phyloP scores from a whole-genome alignment of 2,888 invertebrate genomes.

The Lepidocyrtinus sp. region DNA sequence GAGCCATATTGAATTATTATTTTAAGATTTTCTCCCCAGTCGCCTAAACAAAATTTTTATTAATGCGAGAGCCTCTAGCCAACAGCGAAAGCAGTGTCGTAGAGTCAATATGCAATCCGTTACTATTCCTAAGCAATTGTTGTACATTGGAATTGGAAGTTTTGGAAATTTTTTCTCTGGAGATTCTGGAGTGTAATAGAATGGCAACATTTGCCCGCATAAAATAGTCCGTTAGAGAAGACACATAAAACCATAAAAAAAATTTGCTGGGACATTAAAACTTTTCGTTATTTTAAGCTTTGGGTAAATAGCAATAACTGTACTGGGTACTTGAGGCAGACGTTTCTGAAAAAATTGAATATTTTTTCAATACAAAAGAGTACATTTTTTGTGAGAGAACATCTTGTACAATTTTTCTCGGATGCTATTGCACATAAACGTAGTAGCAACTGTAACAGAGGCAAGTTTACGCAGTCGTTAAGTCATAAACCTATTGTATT shows the following conservation, averaged over 20 bases:
- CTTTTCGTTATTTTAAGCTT: too few relatives aligned
- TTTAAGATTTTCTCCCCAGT: constrained; percentile 49
- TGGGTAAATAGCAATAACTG: too few relatives aligned
- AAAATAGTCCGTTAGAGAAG: too few relatives aligned
- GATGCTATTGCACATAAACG: too few relatives aligned
- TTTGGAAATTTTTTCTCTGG: constrained; percentile 40
- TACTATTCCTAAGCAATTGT: constrained; percentile 44
- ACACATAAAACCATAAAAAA: too few relatives aligned
- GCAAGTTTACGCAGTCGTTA: constrained; percentile 58
- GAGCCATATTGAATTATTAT: constrained; percentile 55
- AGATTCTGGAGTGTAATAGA: constrained; percentile 8
- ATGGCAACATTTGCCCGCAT: constrained; percentile 53
- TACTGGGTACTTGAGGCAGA: too few relatives aligned
- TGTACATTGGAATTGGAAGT: constrained; percentile 49
- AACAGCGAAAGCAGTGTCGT: constrained; percentile 46
- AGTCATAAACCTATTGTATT: constrained; percentile 47
- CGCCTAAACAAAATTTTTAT: constrained; percentile 51
- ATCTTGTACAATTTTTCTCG: too few relatives aligned
- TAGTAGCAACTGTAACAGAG: constrained; percentile 45
- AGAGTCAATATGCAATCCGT: neutral
- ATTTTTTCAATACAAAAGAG: too few relatives aligned
- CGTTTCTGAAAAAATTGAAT: too few relatives aligned
- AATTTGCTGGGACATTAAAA: too few relatives aligned
- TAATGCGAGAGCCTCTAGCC: too few relatives aligned
- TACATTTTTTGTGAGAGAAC: too few relatives aligned